Evolutionary conservation across 2,888 invertebrate genomes (phyloP), one percentile per base, ranked within the genome.

Genomic region (Dicycla oo): DNA sequence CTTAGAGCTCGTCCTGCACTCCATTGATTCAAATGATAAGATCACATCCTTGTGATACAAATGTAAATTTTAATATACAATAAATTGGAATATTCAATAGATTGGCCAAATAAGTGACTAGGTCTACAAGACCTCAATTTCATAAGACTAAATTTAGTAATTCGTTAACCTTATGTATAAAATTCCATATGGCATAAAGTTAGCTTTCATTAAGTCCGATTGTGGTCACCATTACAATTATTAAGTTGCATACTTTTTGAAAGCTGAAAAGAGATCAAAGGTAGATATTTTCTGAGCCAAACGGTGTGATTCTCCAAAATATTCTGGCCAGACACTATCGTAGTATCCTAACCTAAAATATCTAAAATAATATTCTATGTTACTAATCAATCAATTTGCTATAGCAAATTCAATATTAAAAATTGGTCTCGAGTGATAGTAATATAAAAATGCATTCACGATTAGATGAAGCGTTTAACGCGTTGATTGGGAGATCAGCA

Each of bases 261-360:
- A 96, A 95, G 95, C 96, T 94, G 95, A 94, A 94, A 93, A 96
- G 96, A 96, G 96, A 96, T 96, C 96, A 96, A 95, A 94, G 92
- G 92, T 92, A 93, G 95, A 95, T 94, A 95, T 94, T 94, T 94
- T 95, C 96, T 96, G 96, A 95, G 94, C 96, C 96, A 94, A 95
- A 95, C 93, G 96, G 95, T 96, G 96, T 95, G 94, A 95, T 95
- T 94, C 96, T 95, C 95, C 96, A 93, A 95, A 94, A 94, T 94
- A 94, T 95, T 95, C 93, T 94, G 96, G 96, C 95, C 96, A 95
- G 96, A 96, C 96, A 96, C 96, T 95, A 95, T 94, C 94, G 89
- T 93, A 95, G 96, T 95, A 95, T 94, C 95, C 96, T 96, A 95
- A 95, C 95, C 95, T 95, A 95, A 94, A 94, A 94, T 94, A 94